Evolutionary conservation across 2,797 vertebrate species (phyloP).

Genomic region (Eurystomus glaucurus): DNA sequence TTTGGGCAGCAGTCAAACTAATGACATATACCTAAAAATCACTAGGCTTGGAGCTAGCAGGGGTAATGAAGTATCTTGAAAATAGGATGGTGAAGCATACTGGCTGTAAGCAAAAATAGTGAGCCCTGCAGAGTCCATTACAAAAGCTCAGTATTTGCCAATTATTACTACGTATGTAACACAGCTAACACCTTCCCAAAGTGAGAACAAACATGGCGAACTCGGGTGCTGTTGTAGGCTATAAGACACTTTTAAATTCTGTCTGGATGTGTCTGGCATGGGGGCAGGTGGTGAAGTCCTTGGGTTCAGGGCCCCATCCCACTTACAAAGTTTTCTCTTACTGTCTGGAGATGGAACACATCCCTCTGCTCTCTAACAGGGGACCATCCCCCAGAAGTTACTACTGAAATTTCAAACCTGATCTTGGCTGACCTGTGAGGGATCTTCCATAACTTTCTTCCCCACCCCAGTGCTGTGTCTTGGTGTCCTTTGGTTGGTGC

Average conservation of each 20-base stretch:
- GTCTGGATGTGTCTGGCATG: neutral
- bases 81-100: neutral
- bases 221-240: neutral
- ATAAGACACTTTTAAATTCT: neutral
- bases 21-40: neutral
- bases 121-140: neutral
- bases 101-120: neutral
- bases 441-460: neutral
- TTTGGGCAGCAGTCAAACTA: neutral
- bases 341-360: neutral
- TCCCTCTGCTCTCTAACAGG: neutral
- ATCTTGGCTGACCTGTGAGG: neutral
- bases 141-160: slow-evolving; percentile 2
- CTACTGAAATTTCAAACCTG: neutral
- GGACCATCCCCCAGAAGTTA: neutral
- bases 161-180: neutral
- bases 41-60: neutral
- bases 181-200: neutral
- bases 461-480: accelerated
- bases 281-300: neutral
- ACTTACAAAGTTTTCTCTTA: neutral
- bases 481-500: neutral
- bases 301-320: neutral
- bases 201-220: neutral
- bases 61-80: neutral